These are phyloP conservation scores for Caenorhabditis sulstoni DNA, from an alignment of 2,888 invertebrate species.

Conservation along the genomic window DNA sequence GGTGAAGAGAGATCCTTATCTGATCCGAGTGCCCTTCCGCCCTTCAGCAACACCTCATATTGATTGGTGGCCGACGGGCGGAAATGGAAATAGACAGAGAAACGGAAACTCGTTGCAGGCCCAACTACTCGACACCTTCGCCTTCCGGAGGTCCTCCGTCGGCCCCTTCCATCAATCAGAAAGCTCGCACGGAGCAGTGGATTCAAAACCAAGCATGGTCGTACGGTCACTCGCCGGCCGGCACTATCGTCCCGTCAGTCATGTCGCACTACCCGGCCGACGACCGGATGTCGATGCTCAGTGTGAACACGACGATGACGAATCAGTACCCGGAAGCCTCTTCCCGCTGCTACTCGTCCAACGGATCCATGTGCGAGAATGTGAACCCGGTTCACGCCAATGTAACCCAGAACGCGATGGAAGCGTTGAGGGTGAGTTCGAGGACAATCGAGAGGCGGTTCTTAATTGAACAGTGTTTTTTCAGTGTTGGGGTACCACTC, in stretches of 20 bases:
- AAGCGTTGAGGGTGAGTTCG: slow-evolving; percentile 33
- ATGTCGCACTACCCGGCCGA: slow-evolving; percentile 47
- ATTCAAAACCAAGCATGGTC: slow-evolving; percentile 52
- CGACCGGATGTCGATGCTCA: slow-evolving; percentile 60
- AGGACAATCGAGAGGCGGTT: background rate
- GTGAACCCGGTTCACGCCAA: slow-evolving; percentile 46
- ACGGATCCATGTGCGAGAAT: slow-evolving; percentile 57
- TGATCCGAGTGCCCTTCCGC: background rate
- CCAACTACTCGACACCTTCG: slow-evolving; percentile 42
- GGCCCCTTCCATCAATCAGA: slow-evolving; percentile 19
- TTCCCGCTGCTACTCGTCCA: slow-evolving; percentile 58
- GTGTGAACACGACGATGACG: slow-evolving; percentile 55
- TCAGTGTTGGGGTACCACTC: slow-evolving; percentile 39
- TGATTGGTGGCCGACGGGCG: slow-evolving; percentile 37
- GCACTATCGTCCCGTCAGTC: slow-evolving; percentile 48
- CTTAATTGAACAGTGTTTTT: slow-evolving; percentile 7
- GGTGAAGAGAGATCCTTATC: slow-evolving; percentile 21
- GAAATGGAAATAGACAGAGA: slow-evolving; percentile 19
- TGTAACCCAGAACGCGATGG: slow-evolving; percentile 14
- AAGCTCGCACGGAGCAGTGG: slow-evolving; percentile 54
- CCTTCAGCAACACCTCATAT: slow-evolving; percentile 32
- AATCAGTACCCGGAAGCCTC: slow-evolving; percentile 42
- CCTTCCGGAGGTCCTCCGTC: slow-evolving; percentile 15
- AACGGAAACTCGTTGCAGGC: background rate
- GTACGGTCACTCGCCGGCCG: slow-evolving; percentile 48